Conservation (phyloP, 1,140 invertebrate species). For the Drosophila grimshawi region DNA sequence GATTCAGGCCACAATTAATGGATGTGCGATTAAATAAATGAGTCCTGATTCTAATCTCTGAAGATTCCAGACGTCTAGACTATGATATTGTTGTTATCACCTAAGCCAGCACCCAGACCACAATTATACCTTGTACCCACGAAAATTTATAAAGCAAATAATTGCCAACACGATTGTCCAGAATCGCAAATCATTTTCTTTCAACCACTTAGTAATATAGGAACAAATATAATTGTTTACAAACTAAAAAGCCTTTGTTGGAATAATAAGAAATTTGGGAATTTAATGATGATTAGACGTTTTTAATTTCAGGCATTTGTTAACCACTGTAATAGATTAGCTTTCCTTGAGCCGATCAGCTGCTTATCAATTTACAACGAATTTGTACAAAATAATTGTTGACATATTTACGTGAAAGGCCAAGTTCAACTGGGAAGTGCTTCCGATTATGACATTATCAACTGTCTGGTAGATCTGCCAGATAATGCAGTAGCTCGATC, state of each 20-base stretch:
- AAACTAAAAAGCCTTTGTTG: not conserved
- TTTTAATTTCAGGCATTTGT: not conserved
- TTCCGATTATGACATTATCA: conserved; percentile 18
- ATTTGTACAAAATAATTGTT: not conserved
- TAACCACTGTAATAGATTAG: not conserved
- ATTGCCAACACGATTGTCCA: too few relatives aligned
- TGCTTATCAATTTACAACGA: not conserved
- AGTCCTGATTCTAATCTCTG: conserved; percentile 31
- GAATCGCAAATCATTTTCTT: too few relatives aligned
- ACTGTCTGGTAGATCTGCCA: conserved; percentile 36
- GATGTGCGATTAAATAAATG: conserved; percentile 44
- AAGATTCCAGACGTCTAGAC: conserved; percentile 42
- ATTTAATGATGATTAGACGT: not conserved
- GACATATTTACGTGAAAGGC: conserved; percentile 9
- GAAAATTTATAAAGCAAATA: not conserved
- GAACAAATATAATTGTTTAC: too few relatives aligned
- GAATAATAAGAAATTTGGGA: not conserved
- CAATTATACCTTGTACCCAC: conserved; percentile 29
- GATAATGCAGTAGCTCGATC: not conserved
- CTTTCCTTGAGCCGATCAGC: not conserved
- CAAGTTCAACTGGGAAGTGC: conserved; percentile 32
- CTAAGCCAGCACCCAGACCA: conserved; percentile 8
- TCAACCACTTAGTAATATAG: too few relatives aligned
- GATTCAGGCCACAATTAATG: conserved; percentile 66
- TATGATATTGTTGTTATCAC: conserved; percentile 34